phyloP scores from a whole-genome alignment of 2,113 vertebrate genomes.

The Hippocampus guttulatus region DNA sequence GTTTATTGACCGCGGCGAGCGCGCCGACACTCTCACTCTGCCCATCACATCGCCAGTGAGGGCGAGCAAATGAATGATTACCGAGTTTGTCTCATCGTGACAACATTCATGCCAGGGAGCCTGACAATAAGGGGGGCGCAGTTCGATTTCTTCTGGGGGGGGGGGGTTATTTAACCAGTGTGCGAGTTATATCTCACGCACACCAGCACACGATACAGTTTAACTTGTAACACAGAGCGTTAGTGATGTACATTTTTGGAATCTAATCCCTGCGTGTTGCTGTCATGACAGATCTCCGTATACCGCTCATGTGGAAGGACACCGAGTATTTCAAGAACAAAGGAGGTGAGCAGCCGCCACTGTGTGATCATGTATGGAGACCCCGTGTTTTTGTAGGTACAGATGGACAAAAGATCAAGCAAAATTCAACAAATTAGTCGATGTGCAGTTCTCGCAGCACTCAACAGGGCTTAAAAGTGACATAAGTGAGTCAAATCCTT shows the following conservation, averaged over 20 bases:
- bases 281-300: slow-evolving; percentile 82
- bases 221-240: slow-evolving; percentile 4
- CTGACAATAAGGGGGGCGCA: neutral
- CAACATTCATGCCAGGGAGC: slow-evolving; percentile 18
- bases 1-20: slow-evolving; percentile 24
- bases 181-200: neutral
- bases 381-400: too few species aligned
- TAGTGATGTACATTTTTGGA: slow-evolving; percentile 40
- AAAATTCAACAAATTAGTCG: too few species aligned
- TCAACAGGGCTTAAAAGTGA: too few species aligned
- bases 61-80: slow-evolving; percentile 13
- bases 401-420: too few species aligned
- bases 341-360: slow-evolving; percentile 76
- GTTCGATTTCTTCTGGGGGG: neutral
- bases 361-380: slow-evolving; percentile 1
- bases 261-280: slow-evolving; percentile 37
- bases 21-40: slow-evolving; percentile 12
- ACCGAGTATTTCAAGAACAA: slow-evolving; percentile 96
- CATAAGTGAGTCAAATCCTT: too few species aligned
- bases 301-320: slow-evolving; percentile 97
- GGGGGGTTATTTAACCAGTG: slow-evolving; percentile 4
- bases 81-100: slow-evolving; percentile 11
- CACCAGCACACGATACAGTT: neutral
- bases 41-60: slow-evolving; percentile 8
- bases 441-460: too few species aligned